Conservation (phyloP, 2,797 vertebrate species). For the Lacerta bilineata region DNA sequence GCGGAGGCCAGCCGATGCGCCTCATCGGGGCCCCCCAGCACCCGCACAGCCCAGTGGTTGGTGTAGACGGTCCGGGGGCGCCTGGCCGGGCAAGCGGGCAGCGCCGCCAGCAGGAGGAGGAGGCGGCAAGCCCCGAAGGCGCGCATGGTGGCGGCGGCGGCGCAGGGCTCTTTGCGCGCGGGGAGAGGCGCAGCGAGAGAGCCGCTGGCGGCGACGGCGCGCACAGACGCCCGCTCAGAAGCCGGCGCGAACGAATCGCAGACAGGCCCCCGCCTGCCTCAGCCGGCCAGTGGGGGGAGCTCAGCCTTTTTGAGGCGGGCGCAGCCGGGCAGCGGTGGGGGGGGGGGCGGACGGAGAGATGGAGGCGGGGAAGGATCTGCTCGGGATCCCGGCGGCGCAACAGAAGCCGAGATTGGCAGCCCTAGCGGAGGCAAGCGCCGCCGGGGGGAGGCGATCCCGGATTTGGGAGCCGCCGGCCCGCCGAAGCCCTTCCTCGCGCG, state of each 20-base stretch:
- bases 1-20: conserved; percentile 86
- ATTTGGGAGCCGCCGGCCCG: background rate
- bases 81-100: conserved; percentile 62
- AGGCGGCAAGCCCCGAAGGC: conserved; percentile 52
- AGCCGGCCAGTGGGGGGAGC: conserved; percentile 72
- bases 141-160: conserved; percentile 40
- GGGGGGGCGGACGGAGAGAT: conserved; percentile 52
- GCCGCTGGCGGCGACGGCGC: conserved; percentile 37
- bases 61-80: conserved; percentile 82
- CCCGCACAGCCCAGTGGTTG: conserved; percentile 92
- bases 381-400: background rate
- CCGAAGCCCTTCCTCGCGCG: background rate
- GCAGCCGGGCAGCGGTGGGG: conserved; percentile 56
- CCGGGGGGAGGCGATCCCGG: background rate
- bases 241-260: background rate
- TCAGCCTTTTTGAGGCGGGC: conserved; percentile 77
- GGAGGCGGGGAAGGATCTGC: conserved; percentile 31
- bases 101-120: conserved; percentile 55
- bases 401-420: background rate
- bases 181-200: background rate
- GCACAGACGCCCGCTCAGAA: background rate
- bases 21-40: conserved; percentile 82
- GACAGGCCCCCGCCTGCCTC: background rate
- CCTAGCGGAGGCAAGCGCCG: background rate
- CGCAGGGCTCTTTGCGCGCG: no score